Evolutionary conservation across 2,797 vertebrate species (phyloP).

Genomic region (Amniataba percoides): DNA sequence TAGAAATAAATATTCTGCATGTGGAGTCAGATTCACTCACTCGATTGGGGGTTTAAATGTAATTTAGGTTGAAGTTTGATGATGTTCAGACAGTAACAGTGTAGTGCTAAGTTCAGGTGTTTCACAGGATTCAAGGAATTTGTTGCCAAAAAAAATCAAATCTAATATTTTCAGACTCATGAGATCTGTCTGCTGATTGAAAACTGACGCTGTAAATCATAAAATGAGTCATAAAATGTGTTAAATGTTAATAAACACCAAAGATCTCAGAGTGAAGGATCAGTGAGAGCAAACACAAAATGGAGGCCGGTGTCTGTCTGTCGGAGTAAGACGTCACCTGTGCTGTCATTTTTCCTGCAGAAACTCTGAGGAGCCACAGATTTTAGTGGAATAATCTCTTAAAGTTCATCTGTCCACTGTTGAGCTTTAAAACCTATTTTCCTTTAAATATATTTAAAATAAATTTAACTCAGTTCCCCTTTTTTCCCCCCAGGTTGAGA

Average conservation of each 20-base stretch:
- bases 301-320: not conserved
- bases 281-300: not conserved
- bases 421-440: not conserved
- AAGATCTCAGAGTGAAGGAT: not conserved
- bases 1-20: not conserved
- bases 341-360: no score
- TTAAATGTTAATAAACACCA: not conserved
- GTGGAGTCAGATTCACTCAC: no score
- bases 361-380: no score
- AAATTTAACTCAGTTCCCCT: no score
- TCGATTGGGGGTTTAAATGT: not conserved
- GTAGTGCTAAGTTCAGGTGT: not conserved
- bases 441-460: no score
- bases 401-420: not conserved
- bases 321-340: not conserved
- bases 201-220: not conserved
- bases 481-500: not conserved
- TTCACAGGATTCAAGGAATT: not conserved
- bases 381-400: no score
- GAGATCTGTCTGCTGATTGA: not conserved
- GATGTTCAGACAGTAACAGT: not conserved
- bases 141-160: not conserved
- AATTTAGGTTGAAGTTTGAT: not conserved
- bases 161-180: not conserved
- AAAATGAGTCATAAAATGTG: not conserved